A percentile compares a stretch with the other conserved stretches of the same genome.
Evolutionary conservation across 1,140 invertebrate genomes (phyloP).

Genomic region (Drosophila azteca): DNA sequence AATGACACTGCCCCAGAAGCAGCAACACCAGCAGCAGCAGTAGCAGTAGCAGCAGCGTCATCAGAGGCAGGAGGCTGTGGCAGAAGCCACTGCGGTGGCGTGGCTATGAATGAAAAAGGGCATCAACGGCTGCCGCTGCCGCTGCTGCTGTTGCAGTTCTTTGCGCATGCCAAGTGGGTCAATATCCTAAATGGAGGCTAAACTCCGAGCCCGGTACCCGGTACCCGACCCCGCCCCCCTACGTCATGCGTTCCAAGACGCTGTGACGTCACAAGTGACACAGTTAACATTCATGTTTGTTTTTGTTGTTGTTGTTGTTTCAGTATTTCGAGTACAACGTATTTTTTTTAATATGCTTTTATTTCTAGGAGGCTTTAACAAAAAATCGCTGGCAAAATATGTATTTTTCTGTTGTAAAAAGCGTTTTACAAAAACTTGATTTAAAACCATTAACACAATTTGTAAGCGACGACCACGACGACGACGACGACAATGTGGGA

Average conservation of each 20-base stretch:
- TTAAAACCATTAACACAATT: conserved; percentile 64
- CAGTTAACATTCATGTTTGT: conserved; percentile 42
- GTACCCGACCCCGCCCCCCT: conserved; percentile 13
- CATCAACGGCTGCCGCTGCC: conserved; percentile 7
- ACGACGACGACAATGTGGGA: conserved; percentile 1
- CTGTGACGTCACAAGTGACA: conserved; percentile 73
- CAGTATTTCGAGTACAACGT: conserved; percentile 17
- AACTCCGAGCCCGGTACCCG: too few species aligned
- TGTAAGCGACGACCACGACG: conserved; percentile 31
- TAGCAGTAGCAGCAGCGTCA: neutral
- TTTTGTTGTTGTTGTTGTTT: conserved; percentile 15
- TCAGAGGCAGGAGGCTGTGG: conserved; percentile 6
- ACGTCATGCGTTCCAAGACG: conserved; percentile 16
- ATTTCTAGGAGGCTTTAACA: conserved; percentile 59
- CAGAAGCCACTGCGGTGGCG: conserved; percentile 35
- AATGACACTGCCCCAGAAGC: conserved; percentile 33
- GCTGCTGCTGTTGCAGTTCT: conserved; percentile 18
- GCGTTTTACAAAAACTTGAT: conserved; percentile 71
- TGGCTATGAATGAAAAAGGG: conserved; percentile 65
- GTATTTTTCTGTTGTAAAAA: conserved; percentile 44
- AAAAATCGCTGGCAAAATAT: conserved; percentile 68
- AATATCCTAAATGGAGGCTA: conserved; percentile 68
- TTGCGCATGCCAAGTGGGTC: conserved; percentile 75
- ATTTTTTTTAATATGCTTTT: conserved; percentile 31
- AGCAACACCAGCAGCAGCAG: conserved; percentile 13